phyloP scores from a whole-genome alignment of 37 sponge, comb jelly and placozoan genomes.

The Aplysina aerophoba region DNA sequence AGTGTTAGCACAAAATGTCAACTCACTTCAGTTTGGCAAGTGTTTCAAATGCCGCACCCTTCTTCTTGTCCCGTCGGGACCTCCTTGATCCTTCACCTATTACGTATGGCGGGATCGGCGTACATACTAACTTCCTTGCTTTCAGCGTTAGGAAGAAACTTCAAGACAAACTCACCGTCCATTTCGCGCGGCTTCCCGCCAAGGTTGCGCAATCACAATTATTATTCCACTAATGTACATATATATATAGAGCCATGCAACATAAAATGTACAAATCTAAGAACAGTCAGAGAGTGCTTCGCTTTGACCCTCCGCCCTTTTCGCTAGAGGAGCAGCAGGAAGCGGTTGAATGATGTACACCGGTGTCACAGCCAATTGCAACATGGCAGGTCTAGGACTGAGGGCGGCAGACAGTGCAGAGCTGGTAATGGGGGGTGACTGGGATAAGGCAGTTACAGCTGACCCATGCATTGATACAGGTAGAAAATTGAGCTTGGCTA shows the following conservation, averaged over 20 bases:
- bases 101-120: background rate
- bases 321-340: background rate
- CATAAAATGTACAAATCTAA: background rate
- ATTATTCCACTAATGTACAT: background rate
- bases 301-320: background rate
- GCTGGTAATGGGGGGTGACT: background rate
- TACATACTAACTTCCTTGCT: background rate
- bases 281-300: no score
- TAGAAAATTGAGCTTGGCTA: no score
- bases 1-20: no score
- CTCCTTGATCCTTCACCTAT: background rate
- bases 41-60: background rate
- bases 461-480: no score
- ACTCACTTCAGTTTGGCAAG: slow-evolving; percentile 16
- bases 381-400: background rate
- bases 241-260: background rate
- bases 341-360: background rate
- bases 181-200: background rate
- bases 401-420: background rate
- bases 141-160: background rate
- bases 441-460: no score
- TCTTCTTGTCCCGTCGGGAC: background rate
- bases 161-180: slow-evolving; percentile 1
- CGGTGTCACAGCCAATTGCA: slow-evolving; percentile 5
- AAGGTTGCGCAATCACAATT: background rate